A percentile compares a stretch with the other conserved stretches of the same genome.
Conservation (phyloP, 2,888 invertebrate species). For the Drosophila melanosoma region DNA sequence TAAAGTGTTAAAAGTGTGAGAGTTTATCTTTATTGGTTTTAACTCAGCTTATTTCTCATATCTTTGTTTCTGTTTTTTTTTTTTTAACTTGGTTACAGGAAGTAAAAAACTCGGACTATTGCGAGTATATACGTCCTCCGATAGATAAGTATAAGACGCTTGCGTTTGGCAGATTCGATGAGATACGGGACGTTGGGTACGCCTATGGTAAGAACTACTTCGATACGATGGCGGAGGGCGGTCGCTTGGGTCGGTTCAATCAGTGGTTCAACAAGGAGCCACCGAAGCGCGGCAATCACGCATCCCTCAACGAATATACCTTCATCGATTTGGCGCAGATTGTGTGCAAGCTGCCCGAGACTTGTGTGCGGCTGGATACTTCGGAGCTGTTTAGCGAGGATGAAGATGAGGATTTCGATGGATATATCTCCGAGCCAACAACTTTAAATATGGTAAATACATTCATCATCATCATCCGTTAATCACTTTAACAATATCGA, state of each 20-base stretch:
- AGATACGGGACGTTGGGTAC: slow-evolving; percentile 98
- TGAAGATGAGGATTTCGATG: slow-evolving; percentile 88
- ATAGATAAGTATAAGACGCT: slow-evolving; percentile 98
- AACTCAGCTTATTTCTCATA: not conserved
- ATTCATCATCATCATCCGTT: not conserved
- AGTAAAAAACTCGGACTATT: slow-evolving; percentile 98
- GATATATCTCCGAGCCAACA: slow-evolving; percentile 94
- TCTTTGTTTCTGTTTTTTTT: not conserved
- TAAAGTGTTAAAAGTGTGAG: too few species aligned
- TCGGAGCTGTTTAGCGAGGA: slow-evolving; percentile 83
- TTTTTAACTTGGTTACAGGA: slow-evolving; percentile 86
- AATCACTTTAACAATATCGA: not conserved
- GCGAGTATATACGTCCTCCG: slow-evolving; percentile 99
- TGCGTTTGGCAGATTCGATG: slow-evolving; percentile 98
- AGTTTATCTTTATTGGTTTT: not conserved
- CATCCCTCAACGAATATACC: slow-evolving; percentile 87
- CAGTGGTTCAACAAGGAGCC: slow-evolving; percentile 85
- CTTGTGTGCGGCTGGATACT: slow-evolving; percentile 83
- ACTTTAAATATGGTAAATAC: slow-evolving; percentile 79
- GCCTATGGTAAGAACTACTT: slow-evolving; percentile 95
- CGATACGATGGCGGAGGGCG: slow-evolving; percentile 92
- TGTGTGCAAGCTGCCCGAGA: slow-evolving; percentile 92
- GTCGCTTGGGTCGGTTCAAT: slow-evolving; percentile 88
- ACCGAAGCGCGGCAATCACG: slow-evolving; percentile 82
- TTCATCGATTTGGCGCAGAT: slow-evolving; percentile 97